Percentiles rank a stretch among this genome's conserved stretches.
Evolutionary conservation across 2,888 invertebrate species (phyloP).

Genomic region (Megalurothrips usitatus): DNA sequence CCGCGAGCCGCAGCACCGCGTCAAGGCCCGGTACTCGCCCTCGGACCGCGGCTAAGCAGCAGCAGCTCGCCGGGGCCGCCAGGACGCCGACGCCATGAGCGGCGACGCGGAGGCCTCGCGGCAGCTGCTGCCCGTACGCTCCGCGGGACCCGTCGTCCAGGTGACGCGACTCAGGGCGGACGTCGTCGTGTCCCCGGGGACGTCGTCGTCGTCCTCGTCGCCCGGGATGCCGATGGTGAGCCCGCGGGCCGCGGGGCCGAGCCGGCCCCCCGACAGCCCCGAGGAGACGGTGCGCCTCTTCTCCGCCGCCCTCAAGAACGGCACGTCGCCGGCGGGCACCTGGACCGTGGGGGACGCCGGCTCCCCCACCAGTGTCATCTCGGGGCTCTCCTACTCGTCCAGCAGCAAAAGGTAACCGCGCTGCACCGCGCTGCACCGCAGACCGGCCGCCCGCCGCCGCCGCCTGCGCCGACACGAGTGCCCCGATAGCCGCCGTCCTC

Average conservation of each 20-base stretch:
- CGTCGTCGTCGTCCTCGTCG: background rate
- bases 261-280: background rate
- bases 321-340: background rate
- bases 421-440: background rate
- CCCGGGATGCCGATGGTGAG: background rate
- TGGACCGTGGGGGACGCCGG: background rate
- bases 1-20: background rate
- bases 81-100: no score
- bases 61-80: no score
- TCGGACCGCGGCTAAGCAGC: background rate
- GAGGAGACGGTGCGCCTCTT: background rate
- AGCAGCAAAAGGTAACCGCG: background rate
- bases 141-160: background rate
- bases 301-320: background rate
- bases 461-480: background rate
- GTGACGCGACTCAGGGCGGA: background rate
- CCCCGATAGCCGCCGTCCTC: background rate
- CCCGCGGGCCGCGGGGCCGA: background rate
- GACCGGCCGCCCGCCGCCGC: background rate
- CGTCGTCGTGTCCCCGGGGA: background rate
- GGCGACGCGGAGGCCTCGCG: background rate
- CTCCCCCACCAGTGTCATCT: conserved; percentile 15
- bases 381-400: background rate
- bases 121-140: background rate
- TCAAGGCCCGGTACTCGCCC: background rate